A percentile compares a stretch with the other conserved stretches of the same genome.
Evolutionary conservation across 35 echinoderm and acorn worm species (phyloP).

Genomic region (Ophiothrix spiculata): DNA sequence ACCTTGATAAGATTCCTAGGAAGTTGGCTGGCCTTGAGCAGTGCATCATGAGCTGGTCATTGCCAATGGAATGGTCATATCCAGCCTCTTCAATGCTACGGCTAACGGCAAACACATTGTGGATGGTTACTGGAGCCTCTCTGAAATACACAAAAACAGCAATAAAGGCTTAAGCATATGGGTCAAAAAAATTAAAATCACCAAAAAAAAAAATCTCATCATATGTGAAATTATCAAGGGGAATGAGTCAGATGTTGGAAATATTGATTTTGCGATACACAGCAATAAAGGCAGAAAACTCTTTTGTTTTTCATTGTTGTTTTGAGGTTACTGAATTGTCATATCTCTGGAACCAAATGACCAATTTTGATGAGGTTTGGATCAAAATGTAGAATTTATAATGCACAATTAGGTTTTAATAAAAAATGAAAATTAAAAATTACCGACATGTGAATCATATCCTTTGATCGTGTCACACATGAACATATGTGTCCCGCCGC

Average conservation of each 20-base stretch:
- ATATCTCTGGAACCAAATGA: no score
- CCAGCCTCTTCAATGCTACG: slow-evolving; percentile 42
- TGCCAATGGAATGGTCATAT: slow-evolving; percentile 20
- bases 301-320: background rate
- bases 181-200: background rate
- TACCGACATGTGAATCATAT: no score
- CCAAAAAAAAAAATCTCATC: background rate
- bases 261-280: background rate
- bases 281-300: background rate
- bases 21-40: slow-evolving; percentile 53
- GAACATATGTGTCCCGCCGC: no score
- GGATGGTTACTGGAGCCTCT: slow-evolving; percentile 6
- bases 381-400: no score
- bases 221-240: no score
- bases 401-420: no score
- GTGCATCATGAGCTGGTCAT: slow-evolving; percentile 41
- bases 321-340: background rate
- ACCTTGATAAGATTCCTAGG: slow-evolving; percentile 65
- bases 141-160: slow-evolving; percentile 4
- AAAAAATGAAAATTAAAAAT: no score
- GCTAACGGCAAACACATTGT: slow-evolving; percentile 48
- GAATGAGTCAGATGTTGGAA: background rate
- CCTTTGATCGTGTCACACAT: no score
- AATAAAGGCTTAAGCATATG: background rate
- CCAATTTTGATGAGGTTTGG: no score